Evolutionary conservation across 2,797 vertebrate genomes (phyloP).

Genomic region (Bradypodion ventrale): DNA sequence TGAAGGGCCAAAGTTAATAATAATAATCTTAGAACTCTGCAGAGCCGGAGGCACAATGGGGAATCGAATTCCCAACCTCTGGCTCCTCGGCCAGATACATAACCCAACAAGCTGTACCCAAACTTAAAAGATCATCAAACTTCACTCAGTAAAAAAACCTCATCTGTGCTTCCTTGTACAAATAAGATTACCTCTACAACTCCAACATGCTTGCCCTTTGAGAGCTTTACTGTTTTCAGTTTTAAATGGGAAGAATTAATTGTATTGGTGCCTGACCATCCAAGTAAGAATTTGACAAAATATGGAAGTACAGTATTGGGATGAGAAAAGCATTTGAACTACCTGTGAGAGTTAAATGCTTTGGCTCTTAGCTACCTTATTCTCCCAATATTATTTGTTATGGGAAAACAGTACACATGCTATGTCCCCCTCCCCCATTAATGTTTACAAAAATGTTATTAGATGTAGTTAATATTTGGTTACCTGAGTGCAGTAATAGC

Average conservation of each 20-base stretch:
- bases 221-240: slow-evolving; percentile 6
- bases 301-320: slow-evolving; percentile 2
- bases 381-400: not conserved
- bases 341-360: not conserved
- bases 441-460: not conserved
- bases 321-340: not conserved
- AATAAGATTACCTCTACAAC: not conserved
- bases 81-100: too few relatives aligned
- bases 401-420: not conserved
- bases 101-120: too few relatives aligned
- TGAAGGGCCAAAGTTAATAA: not conserved
- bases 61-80: too few relatives aligned
- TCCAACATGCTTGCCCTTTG: not conserved
- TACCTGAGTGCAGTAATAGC: not conserved
- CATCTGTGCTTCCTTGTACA: not conserved
- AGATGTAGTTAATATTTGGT: not conserved
- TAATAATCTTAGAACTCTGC: too few relatives aligned
- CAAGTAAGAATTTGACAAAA: not conserved
- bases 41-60: too few relatives aligned
- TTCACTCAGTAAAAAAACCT: not conserved
- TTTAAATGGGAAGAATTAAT: not conserved
- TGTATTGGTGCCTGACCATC: not conserved
- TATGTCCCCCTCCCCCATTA: not conserved
- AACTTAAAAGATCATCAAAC: not conserved
- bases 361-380: not conserved